Percentiles rank a stretch among this genome's conserved stretches.
phyloP scores from a whole-genome alignment of 2,888 invertebrate species.

The Hyppa rectilinea region DNA sequence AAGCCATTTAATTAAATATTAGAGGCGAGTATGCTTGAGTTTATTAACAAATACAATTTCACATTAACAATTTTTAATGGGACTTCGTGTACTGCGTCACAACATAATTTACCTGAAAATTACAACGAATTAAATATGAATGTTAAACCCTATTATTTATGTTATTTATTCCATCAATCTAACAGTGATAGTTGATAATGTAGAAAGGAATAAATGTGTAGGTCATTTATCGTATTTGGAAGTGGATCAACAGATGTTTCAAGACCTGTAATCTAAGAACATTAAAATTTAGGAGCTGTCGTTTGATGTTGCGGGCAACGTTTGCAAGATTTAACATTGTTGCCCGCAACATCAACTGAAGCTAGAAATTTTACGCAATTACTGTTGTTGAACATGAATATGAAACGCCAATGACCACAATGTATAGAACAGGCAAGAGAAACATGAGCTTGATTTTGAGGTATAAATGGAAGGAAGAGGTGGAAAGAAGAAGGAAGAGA shows the following conservation, averaged over 20 bases:
- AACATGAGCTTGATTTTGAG: no score
- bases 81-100: conserved; percentile 39
- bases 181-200: background rate
- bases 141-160: background rate
- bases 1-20: conserved; percentile 40
- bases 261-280: background rate
- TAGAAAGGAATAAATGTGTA: background rate
- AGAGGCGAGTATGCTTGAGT: conserved; percentile 40
- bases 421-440: background rate
- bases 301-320: background rate
- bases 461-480: no score
- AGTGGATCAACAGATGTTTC: background rate
- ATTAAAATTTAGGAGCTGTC: background rate
- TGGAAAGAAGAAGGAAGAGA: no score
- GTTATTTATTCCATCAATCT: conserved; percentile 9
- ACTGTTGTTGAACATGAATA: background rate
- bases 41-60: conserved; percentile 51
- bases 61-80: conserved; percentile 54
- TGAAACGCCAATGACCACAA: background rate
- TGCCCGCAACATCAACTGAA: background rate
- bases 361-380: background rate
- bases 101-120: conserved; percentile 66
- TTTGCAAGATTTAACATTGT: background rate
- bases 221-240: background rate
- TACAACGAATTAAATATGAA: conserved; percentile 18